Evolutionary conservation across 1,140 invertebrate species (phyloP), one percentile per base, ranked within the genome.

Genomic region (Drosophila chauvacae): DNA sequence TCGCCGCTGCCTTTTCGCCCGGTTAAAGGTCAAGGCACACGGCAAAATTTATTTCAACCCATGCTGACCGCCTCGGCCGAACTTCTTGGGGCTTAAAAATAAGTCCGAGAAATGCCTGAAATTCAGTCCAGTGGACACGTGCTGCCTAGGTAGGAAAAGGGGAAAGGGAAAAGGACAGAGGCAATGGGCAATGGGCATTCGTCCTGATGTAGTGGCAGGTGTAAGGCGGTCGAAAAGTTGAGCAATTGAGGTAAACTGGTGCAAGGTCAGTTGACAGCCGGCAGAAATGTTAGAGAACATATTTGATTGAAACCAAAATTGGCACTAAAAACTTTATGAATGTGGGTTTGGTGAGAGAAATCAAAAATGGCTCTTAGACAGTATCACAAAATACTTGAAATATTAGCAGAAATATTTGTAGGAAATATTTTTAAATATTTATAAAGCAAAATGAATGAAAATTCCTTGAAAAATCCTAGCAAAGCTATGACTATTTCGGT

Each of bases 11-110:
- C 3, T 44, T 18, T 44, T 18, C 42, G 18, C 10, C 42, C 30
- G 66, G 44, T 23, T 28, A 87, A 87, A 87, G 83, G 83, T 87
- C 83, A 87, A 87, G 83, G 83, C 45, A 74, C 48, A 42, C 7
- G 71, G 55, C 60, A 55, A 51, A 55, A 53, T 53, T 35, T 71
- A 58, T 70, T 70, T 39, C 51, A 33, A 39, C 28, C 56, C 20
- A 53, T n/a, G 35, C 41, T n/a, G 28, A n/a, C 39, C 39, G 37
- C 37, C 37, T 41, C 14, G 41, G 16, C 33, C n/a, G 28, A 59
- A 69, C 58, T 63, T 68, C 44, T 74, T 50, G 26, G 16, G 44
- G 30, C 72, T 55, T 51, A 64, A 76, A 73, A 75, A 57, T 75
- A 56, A 66, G 55, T 14, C 37, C 6, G 3, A 39, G 42, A 44